Evolutionary conservation across 1,140 invertebrate genomes (phyloP).

Genomic region (Macrosteles quadrilineatus): DNA sequence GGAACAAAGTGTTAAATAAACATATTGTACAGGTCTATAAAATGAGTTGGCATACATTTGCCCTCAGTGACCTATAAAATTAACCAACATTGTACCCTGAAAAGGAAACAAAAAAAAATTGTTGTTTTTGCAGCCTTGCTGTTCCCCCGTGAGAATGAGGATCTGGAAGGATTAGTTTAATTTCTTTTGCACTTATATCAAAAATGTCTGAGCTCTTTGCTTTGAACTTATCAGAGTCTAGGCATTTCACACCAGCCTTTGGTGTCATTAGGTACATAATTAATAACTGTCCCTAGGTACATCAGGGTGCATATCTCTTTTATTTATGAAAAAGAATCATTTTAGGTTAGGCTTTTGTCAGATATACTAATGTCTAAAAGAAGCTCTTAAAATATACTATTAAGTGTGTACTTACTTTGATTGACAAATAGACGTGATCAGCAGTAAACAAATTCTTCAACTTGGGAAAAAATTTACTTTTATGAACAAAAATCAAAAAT

Average conservation of each 20-base stretch:
- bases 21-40: not conserved
- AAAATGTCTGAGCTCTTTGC: slow-evolving; percentile 9
- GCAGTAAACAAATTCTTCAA: too few relatives aligned
- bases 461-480: not conserved
- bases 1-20: not conserved
- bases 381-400: slow-evolving; percentile 1
- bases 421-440: too few relatives aligned
- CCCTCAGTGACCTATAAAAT: not conserved
- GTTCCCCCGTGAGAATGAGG: slow-evolving; percentile 14
- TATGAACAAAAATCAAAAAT: not conserved
- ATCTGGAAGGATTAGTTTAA: slow-evolving; percentile 12
- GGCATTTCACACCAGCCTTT: slow-evolving; percentile 5
- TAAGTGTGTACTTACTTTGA: not conserved
- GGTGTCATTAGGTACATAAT: slow-evolving; percentile 1
- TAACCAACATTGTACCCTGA: slow-evolving; percentile 7
- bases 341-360: not conserved
- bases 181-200: slow-evolving; percentile 16
- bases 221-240: slow-evolving; percentile 20
- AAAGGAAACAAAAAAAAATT: slow-evolving; percentile 8
- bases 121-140: slow-evolving; percentile 15
- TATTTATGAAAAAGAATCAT: slow-evolving; percentile 6
- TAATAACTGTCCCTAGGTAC: not conserved
- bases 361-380: not conserved
- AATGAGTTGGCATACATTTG: slow-evolving; percentile 9
- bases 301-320: slow-evolving; percentile 1